Conservation (phyloP, 2,113 vertebrate genomes). For the Plotosus lineatus region DNA sequence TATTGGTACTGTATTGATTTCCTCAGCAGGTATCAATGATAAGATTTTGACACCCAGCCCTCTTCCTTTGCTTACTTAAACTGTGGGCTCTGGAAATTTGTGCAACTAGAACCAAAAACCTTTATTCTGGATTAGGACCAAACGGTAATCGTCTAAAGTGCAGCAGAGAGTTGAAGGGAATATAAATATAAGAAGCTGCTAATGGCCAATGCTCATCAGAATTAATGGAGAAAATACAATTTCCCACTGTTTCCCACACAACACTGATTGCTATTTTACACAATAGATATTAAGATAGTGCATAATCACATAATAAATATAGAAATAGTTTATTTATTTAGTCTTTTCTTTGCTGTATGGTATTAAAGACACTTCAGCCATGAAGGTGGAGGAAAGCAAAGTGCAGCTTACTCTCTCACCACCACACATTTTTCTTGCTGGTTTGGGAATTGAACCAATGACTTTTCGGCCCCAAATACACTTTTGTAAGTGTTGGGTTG, state of each 20-base stretch:
- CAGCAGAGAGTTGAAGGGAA: neutral
- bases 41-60: constrained; percentile 10
- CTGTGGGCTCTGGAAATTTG: neutral
- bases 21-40: constrained; percentile 15
- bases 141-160: neutral
- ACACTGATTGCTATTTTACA: neutral
- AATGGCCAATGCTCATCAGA: constrained; percentile 6
- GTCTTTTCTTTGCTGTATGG: too few species aligned
- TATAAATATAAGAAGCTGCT: constrained; percentile 4
- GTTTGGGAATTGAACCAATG: too few species aligned
- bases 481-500: too few species aligned
- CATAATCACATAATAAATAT: too few species aligned
- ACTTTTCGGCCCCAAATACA: too few species aligned
- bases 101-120: neutral
- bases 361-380: too few species aligned
- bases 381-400: too few species aligned
- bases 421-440: too few species aligned
- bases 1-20: neutral
- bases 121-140: neutral
- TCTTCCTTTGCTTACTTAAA: neutral
- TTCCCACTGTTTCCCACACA: neutral
- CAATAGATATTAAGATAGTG: too few species aligned
- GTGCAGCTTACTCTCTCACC: too few species aligned
- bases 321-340: too few species aligned
- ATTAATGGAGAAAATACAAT: neutral